Evolutionary conservation across 1,140 invertebrate species (phyloP).

Genomic region (Trichoplusia ni): DNA sequence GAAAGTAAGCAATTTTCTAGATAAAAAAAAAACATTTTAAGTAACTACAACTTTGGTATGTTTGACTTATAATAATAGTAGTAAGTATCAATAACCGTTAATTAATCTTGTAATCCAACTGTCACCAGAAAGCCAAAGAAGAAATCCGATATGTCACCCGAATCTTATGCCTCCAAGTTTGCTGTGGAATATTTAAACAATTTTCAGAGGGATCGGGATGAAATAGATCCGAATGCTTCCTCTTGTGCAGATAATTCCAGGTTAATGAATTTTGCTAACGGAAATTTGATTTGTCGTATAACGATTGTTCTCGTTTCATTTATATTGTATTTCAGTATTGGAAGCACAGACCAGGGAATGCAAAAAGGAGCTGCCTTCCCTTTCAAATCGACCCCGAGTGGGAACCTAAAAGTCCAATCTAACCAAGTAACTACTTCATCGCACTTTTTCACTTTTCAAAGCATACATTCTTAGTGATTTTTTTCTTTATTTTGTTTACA

Average conservation of each 20-base stretch:
- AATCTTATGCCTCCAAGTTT: conserved; percentile 51
- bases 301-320: too few relatives aligned
- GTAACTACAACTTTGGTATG: background rate
- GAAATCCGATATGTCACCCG: conserved; percentile 50
- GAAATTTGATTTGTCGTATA: background rate
- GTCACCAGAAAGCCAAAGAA: conserved; percentile 52
- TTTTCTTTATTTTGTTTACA: background rate
- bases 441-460: background rate
- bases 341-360: conserved; percentile 52
- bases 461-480: background rate
- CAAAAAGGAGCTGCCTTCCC: conserved; percentile 78
- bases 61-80: background rate
- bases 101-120: background rate
- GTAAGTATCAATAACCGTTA: background rate
- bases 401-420: conserved; percentile 85
- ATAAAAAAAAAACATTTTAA: background rate
- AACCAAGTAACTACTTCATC: conserved; percentile 80
- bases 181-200: conserved; percentile 47
- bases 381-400: conserved; percentile 85
- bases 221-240: conserved; percentile 42
- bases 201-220: conserved; percentile 39
- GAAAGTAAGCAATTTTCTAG: conserved; percentile 58
- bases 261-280: conserved; percentile 34
- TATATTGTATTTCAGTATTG: conserved; percentile 47
- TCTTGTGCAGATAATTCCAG: conserved; percentile 61